phyloP scores from a whole-genome alignment of 2,113 vertebrate species.

The Sapajus apella region DNA sequence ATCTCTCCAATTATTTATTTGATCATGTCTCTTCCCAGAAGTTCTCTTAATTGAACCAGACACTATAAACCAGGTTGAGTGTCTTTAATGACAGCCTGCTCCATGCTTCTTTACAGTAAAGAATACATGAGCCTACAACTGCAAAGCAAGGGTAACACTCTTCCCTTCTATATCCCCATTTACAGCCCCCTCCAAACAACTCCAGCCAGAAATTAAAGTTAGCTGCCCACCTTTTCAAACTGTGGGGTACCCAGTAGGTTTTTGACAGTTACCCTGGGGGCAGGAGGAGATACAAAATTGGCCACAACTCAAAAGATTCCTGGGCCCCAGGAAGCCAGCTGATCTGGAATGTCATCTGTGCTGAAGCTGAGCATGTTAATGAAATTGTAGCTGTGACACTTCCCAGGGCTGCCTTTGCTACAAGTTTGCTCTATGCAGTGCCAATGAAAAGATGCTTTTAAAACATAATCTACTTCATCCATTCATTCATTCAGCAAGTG shows the following conservation, averaged over 20 bases:
- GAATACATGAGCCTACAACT: slow-evolving; percentile 64
- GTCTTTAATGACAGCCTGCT: slow-evolving; percentile 86
- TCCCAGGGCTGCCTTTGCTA: neutral
- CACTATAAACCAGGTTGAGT: slow-evolving; percentile 88
- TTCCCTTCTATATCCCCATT: slow-evolving; percentile 30
- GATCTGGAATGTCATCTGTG: slow-evolving; percentile 64
- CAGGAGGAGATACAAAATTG: slow-evolving; percentile 64
- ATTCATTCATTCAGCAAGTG: neutral
- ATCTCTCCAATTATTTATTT: slow-evolving; percentile 92
- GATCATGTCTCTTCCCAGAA: slow-evolving; percentile 87
- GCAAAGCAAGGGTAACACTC: slow-evolving; percentile 73
- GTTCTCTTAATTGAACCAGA: slow-evolving; percentile 90
- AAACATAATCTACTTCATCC: neutral
- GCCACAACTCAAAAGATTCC: slow-evolving; percentile 71
- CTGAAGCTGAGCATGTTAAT: slow-evolving; percentile 42
- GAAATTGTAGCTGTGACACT: slow-evolving; percentile 38
- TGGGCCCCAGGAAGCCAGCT: slow-evolving; percentile 68
- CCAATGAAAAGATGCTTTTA: neutral
- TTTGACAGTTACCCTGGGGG: slow-evolving; percentile 74
- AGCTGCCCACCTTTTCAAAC: slow-evolving; percentile 71
- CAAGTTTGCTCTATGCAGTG: neutral
- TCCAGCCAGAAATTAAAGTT: slow-evolving; percentile 61
- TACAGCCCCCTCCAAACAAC: neutral
- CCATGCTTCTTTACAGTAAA: slow-evolving; percentile 83
- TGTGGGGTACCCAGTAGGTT: slow-evolving; percentile 58